Percentiles rank a stretch among this genome's conserved stretches.
These are phyloP conservation scores for Ctenoplectra terminalis DNA, from an alignment of 1,140 invertebrate genomes.

Conservation along the genomic window DNA sequence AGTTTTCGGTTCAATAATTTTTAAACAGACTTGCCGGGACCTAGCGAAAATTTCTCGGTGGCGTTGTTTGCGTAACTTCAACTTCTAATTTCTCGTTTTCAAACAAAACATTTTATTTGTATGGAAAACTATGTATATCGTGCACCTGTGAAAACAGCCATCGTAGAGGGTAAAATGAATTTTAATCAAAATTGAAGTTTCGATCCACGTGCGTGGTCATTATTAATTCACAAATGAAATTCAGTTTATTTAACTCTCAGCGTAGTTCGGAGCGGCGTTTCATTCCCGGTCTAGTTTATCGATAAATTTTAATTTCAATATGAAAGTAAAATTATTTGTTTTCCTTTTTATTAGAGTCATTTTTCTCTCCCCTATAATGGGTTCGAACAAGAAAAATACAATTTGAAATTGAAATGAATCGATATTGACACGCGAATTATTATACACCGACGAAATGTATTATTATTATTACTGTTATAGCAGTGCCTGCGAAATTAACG, in stretches of 20 bases:
- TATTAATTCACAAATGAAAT: constrained; percentile 18
- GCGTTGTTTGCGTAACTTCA: not conserved
- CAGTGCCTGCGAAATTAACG: too few species aligned
- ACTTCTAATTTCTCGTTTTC: not conserved
- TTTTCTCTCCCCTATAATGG: too few species aligned
- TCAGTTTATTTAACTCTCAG: constrained; percentile 4
- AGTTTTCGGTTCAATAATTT: too few species aligned
- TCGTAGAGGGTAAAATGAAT: not conserved
- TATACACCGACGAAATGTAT: too few species aligned
- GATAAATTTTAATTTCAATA: not conserved
- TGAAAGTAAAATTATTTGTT: not conserved
- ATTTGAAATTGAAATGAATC: too few species aligned
- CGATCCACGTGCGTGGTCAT: not conserved
- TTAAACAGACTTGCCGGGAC: too few species aligned
- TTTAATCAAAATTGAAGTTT: constrained; percentile 27
- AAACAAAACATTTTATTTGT: not conserved
- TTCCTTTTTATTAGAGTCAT: too few species aligned
- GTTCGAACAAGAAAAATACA: too few species aligned
- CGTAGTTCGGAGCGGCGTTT: not conserved
- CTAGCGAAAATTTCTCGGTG: too few species aligned
- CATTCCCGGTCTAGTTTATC: not conserved
- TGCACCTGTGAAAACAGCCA: not conserved
- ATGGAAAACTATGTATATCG: not conserved
- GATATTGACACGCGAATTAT: too few species aligned
- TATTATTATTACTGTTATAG: too few species aligned